phyloP scores from a whole-genome alignment of 1,140 invertebrate genomes.

The Neodiprion fabricii region DNA sequence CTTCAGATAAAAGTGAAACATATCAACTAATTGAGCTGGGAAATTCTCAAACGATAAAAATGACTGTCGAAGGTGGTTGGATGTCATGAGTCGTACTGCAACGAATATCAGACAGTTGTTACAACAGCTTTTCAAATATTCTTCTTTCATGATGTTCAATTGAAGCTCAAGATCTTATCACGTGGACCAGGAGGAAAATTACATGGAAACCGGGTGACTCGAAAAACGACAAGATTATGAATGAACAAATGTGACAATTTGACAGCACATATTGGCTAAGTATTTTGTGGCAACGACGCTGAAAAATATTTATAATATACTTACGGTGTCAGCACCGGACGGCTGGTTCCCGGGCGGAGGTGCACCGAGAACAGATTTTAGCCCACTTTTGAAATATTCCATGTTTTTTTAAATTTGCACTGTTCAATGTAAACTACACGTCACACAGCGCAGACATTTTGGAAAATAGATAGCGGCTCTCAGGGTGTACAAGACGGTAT shows the following conservation, averaged over 20 bases:
- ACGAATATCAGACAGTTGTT: no score
- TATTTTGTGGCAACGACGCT: neutral
- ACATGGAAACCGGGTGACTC: slow-evolving; percentile 3
- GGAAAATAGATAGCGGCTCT: neutral
- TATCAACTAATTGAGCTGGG: no score
- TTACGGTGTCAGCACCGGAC: slow-evolving; percentile 86
- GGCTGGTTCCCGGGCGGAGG: slow-evolving; percentile 76
- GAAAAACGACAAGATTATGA: neutral
- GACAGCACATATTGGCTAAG: slow-evolving; percentile 19
- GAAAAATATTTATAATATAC: slow-evolving; percentile 30
- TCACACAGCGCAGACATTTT: slow-evolving; percentile 49
- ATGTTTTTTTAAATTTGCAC: slow-evolving; percentile 56
- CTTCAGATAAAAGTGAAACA: no score
- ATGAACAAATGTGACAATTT: slow-evolving; percentile 11
- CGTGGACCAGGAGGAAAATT: neutral
- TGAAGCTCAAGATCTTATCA: no score
- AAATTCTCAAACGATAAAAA: no score
- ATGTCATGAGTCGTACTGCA: no score
- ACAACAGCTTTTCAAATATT: no score
- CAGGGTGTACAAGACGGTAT: no score
- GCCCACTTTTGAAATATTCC: slow-evolving; percentile 87
- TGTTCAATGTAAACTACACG: slow-evolving; percentile 41
- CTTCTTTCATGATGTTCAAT: no score
- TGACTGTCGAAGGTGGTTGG: no score
- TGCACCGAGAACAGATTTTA: slow-evolving; percentile 88